Evolutionary conservation across 2,797 vertebrate genomes (phyloP).

Genomic region (Crocodylus rhombifer): DNA sequence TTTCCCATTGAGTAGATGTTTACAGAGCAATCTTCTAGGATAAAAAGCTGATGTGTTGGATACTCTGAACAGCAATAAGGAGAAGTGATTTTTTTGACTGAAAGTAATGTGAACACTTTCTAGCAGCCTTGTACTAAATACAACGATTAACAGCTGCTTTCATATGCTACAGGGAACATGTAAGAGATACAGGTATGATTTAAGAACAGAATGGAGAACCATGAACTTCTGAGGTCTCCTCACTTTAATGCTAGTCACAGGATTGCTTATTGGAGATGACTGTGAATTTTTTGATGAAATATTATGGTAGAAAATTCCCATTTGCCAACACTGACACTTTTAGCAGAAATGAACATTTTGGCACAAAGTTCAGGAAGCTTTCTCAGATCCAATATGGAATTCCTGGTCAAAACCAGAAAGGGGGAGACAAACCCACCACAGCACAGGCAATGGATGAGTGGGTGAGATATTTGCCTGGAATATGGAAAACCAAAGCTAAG

Average conservation of each 20-base stretch:
- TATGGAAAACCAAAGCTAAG: too few relatives aligned
- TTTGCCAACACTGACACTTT: background rate
- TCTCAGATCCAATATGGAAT: too few relatives aligned
- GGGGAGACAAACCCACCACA: background rate
- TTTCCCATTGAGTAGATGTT: background rate
- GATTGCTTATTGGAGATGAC: background rate
- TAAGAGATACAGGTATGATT: background rate
- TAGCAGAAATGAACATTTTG: too few relatives aligned
- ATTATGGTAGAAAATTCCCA: background rate
- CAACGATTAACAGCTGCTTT: background rate
- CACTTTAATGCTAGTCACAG: background rate
- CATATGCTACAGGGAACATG: background rate
- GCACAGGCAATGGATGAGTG: background rate
- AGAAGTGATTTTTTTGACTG: background rate
- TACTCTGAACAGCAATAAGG: background rate
- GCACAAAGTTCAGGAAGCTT: too few relatives aligned
- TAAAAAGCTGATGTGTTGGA: background rate
- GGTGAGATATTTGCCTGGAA: too few relatives aligned
- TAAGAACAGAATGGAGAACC: background rate
- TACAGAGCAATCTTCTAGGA: background rate
- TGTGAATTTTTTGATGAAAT: background rate
- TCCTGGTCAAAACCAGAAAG: background rate
- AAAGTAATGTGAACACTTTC: background rate
- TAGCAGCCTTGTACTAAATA: background rate
- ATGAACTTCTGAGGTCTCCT: slow-evolving; percentile 26